A percentile compares a stretch with the other conserved stretches of the same genome.
phyloP scores from a whole-genome alignment of 2,888 invertebrate genomes.

The Torymus auratus region DNA sequence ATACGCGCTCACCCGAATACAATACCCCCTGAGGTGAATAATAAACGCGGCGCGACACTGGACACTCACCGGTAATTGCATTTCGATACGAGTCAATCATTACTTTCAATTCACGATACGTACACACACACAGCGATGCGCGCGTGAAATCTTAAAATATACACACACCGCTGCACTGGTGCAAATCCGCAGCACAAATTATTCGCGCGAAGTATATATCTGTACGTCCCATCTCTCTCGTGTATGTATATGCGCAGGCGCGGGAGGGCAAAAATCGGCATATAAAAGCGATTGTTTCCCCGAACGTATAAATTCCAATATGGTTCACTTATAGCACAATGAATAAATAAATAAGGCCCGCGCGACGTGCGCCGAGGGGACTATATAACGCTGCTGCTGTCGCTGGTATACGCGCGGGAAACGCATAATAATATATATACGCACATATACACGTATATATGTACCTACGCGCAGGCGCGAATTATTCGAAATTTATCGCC shows the following conservation, averaged over 20 bases:
- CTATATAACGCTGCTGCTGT: neutral
- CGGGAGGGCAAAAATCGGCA: conserved; percentile 3
- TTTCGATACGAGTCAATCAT: no score
- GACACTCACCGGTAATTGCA: no score
- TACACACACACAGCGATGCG: no score
- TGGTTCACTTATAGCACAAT: conserved; percentile 58
- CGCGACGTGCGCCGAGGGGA: neutral
- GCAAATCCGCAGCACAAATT: no score
- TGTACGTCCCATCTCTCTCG: neutral
- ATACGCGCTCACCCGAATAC: no score
- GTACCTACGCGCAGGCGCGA: conserved; percentile 47
- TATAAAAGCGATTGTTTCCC: conserved; percentile 53
- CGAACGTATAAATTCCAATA: conserved; percentile 54
- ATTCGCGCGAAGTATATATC: conserved; percentile 34
- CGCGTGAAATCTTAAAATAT: no score
- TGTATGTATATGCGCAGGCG: neutral
- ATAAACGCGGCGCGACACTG: no score
- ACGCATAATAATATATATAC: neutral
- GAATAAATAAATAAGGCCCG: conserved; percentile 58
- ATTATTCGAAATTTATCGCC: conserved; percentile 58
- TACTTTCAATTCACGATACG: no score
- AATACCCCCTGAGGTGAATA: no score
- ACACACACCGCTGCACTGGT: no score
- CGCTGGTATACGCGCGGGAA: no score
- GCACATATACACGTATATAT: neutral